phyloP scores from a whole-genome alignment of 30 jellyfish, hydroid and myxozoan genomes.

The Hydractinia symbiolongicarpus region DNA sequence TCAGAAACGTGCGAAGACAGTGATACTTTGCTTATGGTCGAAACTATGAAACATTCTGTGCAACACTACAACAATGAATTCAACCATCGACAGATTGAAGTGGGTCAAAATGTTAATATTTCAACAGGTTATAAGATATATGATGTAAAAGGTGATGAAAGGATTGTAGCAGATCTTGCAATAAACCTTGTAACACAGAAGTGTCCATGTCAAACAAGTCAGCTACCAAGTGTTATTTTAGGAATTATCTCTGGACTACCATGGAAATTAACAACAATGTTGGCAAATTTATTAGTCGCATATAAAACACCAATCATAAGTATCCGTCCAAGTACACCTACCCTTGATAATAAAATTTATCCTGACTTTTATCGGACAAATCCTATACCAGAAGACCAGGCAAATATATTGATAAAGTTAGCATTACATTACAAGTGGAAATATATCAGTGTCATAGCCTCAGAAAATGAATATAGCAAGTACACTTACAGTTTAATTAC shows the following conservation, averaged over 20 bases:
- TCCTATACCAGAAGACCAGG: background rate
- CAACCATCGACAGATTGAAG: no score
- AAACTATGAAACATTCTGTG: no score
- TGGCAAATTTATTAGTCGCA: background rate
- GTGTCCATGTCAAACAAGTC: no score
- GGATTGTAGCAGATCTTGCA: no score
- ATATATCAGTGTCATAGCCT: background rate
- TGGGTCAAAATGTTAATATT: no score
- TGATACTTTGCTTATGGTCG: no score
- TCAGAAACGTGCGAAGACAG: no score
- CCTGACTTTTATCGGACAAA: background rate
- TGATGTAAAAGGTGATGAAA: no score
- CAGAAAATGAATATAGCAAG: constrained; percentile 8
- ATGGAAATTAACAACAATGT: background rate
- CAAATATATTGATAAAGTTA: background rate
- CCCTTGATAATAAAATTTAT: background rate
- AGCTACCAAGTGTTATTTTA: background rate
- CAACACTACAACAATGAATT: no score
- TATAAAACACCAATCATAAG: background rate
- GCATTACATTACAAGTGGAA: constrained; percentile 3
- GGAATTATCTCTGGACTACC: background rate
- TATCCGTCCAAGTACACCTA: background rate
- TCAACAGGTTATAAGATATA: no score
- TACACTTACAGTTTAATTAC: background rate
- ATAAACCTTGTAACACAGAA: no score